Percentiles rank a stretch among this genome's conserved stretches.
These are phyloP conservation scores for Zeuzera pyrina DNA, from an alignment of 2,888 invertebrate species.

Conservation along the genomic window DNA sequence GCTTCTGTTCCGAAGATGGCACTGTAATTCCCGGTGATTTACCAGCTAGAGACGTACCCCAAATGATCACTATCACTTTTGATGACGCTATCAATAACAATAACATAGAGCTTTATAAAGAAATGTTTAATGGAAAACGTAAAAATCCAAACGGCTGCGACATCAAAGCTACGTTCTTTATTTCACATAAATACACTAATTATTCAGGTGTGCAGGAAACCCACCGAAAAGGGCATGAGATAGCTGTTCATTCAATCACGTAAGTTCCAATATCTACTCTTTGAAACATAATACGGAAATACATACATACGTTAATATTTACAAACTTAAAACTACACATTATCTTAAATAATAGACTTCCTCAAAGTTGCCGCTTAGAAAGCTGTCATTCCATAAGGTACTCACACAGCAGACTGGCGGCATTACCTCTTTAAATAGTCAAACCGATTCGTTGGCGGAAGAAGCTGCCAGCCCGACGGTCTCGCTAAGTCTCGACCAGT, in stretches of 20 bases:
- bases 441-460: too few relatives aligned
- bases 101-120: constrained; percentile 94
- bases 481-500: too few relatives aligned
- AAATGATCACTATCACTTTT: constrained; percentile 95
- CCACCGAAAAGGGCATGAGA: constrained; percentile 93
- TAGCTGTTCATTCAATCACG: constrained; percentile 95
- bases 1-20: constrained; percentile 95
- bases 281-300: neutral
- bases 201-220: constrained; percentile 95
- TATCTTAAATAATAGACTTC: too few relatives aligned
- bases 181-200: constrained; percentile 94
- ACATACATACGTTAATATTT: too few relatives aligned
- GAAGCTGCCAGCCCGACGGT: too few relatives aligned
- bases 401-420: too few relatives aligned
- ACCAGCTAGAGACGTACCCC: constrained; percentile 88
- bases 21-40: constrained; percentile 89
- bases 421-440: too few relatives aligned
- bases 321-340: too few relatives aligned
- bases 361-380: too few relatives aligned
- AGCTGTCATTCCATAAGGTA: too few relatives aligned
- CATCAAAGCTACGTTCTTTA: constrained; percentile 93
- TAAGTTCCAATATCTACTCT: constrained; percentile 63
- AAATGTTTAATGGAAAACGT: constrained; percentile 90
- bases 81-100: constrained; percentile 97
- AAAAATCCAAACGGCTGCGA: constrained; percentile 95